Conservation (phyloP, 2,113 vertebrate species). For the Plectropomus leopardus region DNA sequence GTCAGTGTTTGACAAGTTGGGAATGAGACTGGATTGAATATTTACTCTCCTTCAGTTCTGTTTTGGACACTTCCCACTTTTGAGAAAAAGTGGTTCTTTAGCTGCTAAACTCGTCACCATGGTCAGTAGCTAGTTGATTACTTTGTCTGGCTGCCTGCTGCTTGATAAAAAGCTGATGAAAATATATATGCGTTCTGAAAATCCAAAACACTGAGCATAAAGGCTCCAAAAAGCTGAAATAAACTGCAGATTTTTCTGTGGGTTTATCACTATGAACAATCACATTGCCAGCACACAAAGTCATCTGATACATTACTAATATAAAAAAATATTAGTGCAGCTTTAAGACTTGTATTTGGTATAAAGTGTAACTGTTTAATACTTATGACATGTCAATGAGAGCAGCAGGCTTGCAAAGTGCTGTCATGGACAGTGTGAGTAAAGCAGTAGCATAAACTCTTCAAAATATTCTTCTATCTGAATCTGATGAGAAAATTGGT, state of each 20-base stretch:
- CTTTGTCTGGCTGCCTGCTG: not conserved
- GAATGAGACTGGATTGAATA: no score
- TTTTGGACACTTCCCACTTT: no score
- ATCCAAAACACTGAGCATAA: not conserved
- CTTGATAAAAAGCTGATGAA: not conserved
- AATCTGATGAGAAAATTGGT: constrained; percentile 69
- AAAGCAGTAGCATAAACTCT: constrained; percentile 53
- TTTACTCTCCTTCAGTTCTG: no score
- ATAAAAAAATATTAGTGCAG: not conserved
- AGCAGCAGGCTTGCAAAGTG: not conserved
- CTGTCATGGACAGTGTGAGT: constrained; percentile 1
- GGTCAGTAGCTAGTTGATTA: no score
- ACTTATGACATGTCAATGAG: constrained; percentile 14
- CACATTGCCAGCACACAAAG: not conserved
- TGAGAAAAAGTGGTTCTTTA: no score
- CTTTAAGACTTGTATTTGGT: not conserved
- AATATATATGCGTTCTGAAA: not conserved
- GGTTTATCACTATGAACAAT: not conserved
- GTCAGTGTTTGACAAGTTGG: no score
- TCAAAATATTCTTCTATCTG: constrained; percentile 43
- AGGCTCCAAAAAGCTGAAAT: not conserved
- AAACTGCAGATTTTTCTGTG: not conserved
- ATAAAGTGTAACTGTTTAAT: not conserved
- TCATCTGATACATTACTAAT: not conserved
- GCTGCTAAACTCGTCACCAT: no score